Base-by-base conservation (phyloP, 2,113 vertebrate genomes). In the Halcyon malimbica region DNA sequence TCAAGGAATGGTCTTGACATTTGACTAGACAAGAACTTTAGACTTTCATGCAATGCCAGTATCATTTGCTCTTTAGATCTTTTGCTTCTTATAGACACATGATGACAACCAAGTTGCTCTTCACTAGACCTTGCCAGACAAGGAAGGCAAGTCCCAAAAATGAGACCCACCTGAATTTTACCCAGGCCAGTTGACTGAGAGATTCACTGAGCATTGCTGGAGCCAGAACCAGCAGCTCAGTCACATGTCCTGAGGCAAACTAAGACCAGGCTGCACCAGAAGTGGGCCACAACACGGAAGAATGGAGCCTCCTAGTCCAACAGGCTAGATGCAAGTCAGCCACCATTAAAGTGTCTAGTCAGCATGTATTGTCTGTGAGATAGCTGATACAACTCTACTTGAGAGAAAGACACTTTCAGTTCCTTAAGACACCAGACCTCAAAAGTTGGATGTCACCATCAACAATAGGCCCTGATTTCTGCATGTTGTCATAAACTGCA, bases 181-280 rank as follows among this genome's bases (percentile, higher is more conserved):
- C 16, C 19, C 76, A 83, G 9, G 8, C n/a, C 25, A 42, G 12
- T 35, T 80, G 68, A 68, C 0, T 4, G 15, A 78, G 10, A 85
- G 14, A 41, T 69, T 62, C 33, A 21, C 13, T 25, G 6, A 65
- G 25, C 46, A 63, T 50, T 83, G 28, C 54, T 78, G 59, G 35
- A 74, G 21, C 12, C 59, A 74, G 41, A 23, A 74, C 20, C 16
- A 71, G 48, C 35, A 80, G 68, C 63, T 89, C 41, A 41, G 24
- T 28, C 0, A 0, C 5, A 53, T 4, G 6, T 59, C 28, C 64
- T 41, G 39, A 78, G 60, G 28, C 7, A 83, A 63, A 46, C 28
- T 25, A 67, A 59, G 31, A 44, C 57, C 63, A 73, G 20, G 8
- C 16, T 46, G n/a, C 6, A 39, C 17, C 42, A 83, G 51, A 60